Evolutionary conservation across 1,140 invertebrate genomes (phyloP).

Genomic region (Triops cancriformis): DNA sequence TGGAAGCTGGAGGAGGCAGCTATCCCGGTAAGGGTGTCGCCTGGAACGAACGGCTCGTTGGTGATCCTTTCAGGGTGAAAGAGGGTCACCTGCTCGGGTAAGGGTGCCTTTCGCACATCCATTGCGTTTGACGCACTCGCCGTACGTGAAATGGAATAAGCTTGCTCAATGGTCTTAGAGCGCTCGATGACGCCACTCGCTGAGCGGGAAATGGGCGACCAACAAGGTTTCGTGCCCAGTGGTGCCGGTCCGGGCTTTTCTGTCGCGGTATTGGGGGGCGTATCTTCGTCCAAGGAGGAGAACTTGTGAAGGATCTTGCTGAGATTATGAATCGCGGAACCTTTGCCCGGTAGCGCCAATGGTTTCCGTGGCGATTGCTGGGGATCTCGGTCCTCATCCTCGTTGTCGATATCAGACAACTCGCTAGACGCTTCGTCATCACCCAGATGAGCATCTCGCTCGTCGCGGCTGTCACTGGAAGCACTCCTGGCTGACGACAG

Average conservation of each 20-base stretch:
- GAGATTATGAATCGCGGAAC: conserved; percentile 14
- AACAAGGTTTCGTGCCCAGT: background rate
- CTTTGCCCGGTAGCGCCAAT: background rate
- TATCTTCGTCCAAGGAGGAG: conserved; percentile 1
- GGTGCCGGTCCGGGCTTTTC: too few species aligned
- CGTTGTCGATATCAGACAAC: background rate
- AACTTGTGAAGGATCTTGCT: conserved; percentile 21
- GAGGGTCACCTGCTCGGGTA: background rate
- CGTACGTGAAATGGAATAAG: conserved; percentile 21
- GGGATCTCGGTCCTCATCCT: background rate
- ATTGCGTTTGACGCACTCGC: conserved; percentile 15
- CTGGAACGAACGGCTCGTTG: conserved; percentile 28
- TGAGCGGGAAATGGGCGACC: background rate
- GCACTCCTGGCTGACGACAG: background rate
- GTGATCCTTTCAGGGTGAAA: background rate
- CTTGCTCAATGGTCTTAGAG: conserved; percentile 3
- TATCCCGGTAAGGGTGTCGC: conserved; percentile 28
- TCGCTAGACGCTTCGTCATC: conserved; percentile 20
- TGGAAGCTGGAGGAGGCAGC: conserved; percentile 26
- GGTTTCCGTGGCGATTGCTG: background rate
- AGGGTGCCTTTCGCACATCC: conserved; percentile 17
- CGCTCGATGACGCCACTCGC: background rate
- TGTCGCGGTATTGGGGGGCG: background rate
- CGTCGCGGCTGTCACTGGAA: conserved; percentile 14
- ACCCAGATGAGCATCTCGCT: conserved; percentile 11